Evolutionary conservation across 1,140 invertebrate genomes (phyloP).

Genomic region (Yoshiicerus persimilis): DNA sequence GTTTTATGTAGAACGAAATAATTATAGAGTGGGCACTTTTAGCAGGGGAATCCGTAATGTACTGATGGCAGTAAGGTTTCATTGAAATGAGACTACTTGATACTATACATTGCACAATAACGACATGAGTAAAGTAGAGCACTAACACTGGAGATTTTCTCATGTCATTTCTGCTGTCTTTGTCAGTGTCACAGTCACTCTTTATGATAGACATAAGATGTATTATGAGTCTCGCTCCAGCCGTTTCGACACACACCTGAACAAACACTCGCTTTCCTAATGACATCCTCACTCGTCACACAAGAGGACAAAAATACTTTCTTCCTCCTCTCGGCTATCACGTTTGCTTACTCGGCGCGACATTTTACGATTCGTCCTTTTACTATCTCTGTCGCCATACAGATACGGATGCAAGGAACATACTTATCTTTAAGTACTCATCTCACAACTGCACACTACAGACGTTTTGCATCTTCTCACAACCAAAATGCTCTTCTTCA

Average conservation of each 20-base stretch:
- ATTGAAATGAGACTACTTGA: background rate
- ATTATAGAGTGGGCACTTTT: background rate
- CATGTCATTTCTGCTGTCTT: background rate
- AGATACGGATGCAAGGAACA: background rate
- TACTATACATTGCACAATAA: background rate
- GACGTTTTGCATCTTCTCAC: background rate
- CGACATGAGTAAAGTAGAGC: background rate
- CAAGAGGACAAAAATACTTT: background rate
- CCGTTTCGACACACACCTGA: background rate
- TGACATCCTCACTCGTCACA: background rate
- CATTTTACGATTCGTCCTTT: background rate
- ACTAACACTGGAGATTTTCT: background rate
- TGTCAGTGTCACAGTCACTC: background rate
- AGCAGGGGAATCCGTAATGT: background rate
- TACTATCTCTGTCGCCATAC: background rate
- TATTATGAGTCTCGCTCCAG: background rate
- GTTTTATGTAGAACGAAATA: no score
- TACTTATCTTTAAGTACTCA: background rate
- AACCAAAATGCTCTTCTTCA: no score
- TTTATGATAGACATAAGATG: background rate
- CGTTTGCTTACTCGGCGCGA: background rate
- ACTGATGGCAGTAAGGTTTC: background rate
- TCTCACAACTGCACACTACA: background rate
- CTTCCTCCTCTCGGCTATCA: background rate
- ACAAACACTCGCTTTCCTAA: background rate